Conservation (phyloP, 2,888 invertebrate genomes). For the Cheilosia vernalis region DNA sequence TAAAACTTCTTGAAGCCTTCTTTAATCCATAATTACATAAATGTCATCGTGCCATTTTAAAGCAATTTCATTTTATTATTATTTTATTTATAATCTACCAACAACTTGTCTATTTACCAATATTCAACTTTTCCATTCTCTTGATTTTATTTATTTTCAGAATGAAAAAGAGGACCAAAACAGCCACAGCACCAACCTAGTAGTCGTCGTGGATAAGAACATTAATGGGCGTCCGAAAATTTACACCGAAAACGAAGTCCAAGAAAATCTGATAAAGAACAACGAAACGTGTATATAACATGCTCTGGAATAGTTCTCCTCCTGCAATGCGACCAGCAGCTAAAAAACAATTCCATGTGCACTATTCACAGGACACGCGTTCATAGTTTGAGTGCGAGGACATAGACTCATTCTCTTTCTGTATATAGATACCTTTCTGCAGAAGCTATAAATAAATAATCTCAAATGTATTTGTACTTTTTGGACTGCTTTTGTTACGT, state of each 20-base stretch:
- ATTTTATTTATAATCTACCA: too few species aligned
- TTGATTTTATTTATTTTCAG: conserved; percentile 29
- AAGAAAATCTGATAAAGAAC: conserved; percentile 79
- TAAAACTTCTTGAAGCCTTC: too few species aligned
- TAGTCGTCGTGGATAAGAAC: conserved; percentile 81
- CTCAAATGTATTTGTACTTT: conserved; percentile 51
- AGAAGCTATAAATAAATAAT: neutral
- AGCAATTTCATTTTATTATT: too few species aligned
- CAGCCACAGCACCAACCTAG: conserved; percentile 79
- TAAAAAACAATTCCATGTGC: conserved; percentile 52
- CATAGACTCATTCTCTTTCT: conserved; percentile 1
- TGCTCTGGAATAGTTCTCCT: conserved; percentile 55
- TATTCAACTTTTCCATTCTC: neutral
- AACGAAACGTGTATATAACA: conserved; percentile 81
- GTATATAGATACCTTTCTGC: neutral
- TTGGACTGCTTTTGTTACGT: conserved; percentile 72
- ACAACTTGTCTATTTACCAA: too few species aligned
- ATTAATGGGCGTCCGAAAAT: conserved; percentile 79
- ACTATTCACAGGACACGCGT: conserved; percentile 62
- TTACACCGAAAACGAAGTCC: conserved; percentile 78
- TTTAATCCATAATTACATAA: too few species aligned
- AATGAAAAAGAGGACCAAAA: conserved; percentile 76
- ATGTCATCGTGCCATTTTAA: too few species aligned
- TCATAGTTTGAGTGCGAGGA: conserved; percentile 39
- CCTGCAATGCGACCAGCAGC: conserved; percentile 24